Percentiles rank a stretch among this genome's conserved stretches.
Conservation (phyloP, 1,140 invertebrate genomes). For the Trypoxylus dichotomus region DNA sequence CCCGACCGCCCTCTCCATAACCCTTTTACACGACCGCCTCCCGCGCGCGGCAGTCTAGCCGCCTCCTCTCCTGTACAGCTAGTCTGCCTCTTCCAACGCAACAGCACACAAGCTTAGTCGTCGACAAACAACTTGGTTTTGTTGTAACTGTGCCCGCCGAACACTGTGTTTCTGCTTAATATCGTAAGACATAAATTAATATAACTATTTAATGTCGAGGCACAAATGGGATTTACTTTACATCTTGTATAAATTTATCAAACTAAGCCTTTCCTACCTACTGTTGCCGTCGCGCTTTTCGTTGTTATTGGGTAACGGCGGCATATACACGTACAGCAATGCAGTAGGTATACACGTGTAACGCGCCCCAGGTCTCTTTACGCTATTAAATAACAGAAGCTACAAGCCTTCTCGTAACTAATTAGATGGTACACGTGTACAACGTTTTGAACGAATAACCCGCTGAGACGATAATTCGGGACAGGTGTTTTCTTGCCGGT, state of each 20-base stretch:
- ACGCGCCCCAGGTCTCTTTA: constrained; percentile 34
- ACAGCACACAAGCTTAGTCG: constrained; percentile 41
- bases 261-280: constrained; percentile 33
- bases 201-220: constrained; percentile 47
- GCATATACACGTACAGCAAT: not conserved
- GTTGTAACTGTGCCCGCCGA: constrained; percentile 49
- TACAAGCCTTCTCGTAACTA: not conserved
- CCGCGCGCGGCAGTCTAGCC: not conserved
- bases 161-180: constrained; percentile 47
- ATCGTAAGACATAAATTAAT: constrained; percentile 51
- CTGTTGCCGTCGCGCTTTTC: not conserved
- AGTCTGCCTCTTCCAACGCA: not conserved
- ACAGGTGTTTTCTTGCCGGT: not conserved
- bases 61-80: no score
- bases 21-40: not conserved
- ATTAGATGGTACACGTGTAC: constrained; percentile 14
- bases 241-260: constrained; percentile 43
- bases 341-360: constrained; percentile 45
- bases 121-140: constrained; percentile 49
- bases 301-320: not conserved
- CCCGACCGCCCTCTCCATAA: not conserved
- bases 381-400: constrained; percentile 16
- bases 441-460: not conserved
- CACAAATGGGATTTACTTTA: constrained; percentile 44
- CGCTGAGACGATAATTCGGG: constrained; percentile 5